These are phyloP conservation scores for Sebastes matsubarae DNA, from an alignment of 2,797 vertebrate genomes.

Conservation along the genomic window DNA sequence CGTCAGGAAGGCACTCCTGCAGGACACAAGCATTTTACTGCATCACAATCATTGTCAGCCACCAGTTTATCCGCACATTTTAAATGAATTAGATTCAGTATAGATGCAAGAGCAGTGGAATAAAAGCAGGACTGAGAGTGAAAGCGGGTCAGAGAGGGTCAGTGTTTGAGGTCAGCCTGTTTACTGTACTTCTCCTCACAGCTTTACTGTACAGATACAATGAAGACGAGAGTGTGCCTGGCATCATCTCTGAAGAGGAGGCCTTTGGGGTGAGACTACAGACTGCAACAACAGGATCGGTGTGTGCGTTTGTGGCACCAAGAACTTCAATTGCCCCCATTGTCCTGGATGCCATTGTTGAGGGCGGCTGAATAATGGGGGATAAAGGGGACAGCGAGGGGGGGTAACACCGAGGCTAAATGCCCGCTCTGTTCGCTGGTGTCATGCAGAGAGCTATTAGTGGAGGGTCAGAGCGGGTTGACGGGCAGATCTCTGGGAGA, in stretches of 20 bases:
- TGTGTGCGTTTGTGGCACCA: constrained; percentile 27
- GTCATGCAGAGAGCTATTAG: constrained; percentile 78
- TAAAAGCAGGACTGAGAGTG: not conserved
- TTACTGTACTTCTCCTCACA: constrained; percentile 39
- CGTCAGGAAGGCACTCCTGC: constrained; percentile 77
- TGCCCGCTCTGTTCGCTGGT: constrained; percentile 77
- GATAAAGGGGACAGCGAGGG: constrained; percentile 11
- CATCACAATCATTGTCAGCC: not conserved
- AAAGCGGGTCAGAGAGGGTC: not conserved
- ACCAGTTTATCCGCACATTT: no score
- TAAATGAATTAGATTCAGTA: not conserved
- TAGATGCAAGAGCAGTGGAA: not conserved
- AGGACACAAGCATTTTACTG: not conserved
- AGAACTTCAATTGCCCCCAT: constrained; percentile 67
- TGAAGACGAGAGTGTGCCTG: constrained; percentile 63
- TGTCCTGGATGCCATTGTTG: constrained; percentile 72
- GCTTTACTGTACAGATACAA: constrained; percentile 70
- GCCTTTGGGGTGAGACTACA: constrained; percentile 22
- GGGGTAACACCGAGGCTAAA: constrained; percentile 61
- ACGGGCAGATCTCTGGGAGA: constrained; percentile 41
- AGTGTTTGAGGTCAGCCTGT: constrained; percentile 31
- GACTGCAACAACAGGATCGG: constrained; percentile 43
- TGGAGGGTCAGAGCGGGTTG: constrained; percentile 64
- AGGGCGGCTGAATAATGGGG: constrained; percentile 18
- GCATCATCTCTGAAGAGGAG: constrained; percentile 49